Base-by-base conservation (phyloP, 2,797 vertebrate genomes). In the Dendrocincla tyrannina region DNA sequence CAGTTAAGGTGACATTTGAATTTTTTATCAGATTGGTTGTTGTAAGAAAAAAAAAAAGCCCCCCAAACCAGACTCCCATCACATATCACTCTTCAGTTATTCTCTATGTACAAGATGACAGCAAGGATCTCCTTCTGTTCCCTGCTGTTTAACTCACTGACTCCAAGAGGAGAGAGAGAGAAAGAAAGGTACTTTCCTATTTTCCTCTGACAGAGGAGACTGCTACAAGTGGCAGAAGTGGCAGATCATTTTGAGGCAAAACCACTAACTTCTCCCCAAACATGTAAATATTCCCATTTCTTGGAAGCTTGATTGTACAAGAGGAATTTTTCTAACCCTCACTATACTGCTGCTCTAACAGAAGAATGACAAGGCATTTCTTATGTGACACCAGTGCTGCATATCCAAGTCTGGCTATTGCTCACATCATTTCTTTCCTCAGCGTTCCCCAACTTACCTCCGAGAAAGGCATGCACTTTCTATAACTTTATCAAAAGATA, bases 311-410 rank as follows among this genome's bases (percentile, higher is more conserved):
- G 47, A 41, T 0, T 28, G 27, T 72, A 33, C 11, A 76, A 73
- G 27, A 70, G 13, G 25, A 39, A 14, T 60, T 74, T 49, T 64
- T 47, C 39, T 6, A 68, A 62, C 7, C 70, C 59, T 72, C 32
- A 20, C 27, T 44, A 30, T 84, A 46, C 28, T 28, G 13, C 30
- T 83, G 41, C 58, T 49, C 17, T 35, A 73, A 39, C 1, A 53
- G 41, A 56, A 59, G 23, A 58, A 46, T 3, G 10, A 63, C 32
- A 67, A 50, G 27, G 22, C 15, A 27, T 30, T 88, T 77, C 55
- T 52, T 24, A 41, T 0, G 1, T 0, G 9, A 67, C 70, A 41
- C 15, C 14, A 59, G 24, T 5, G 13, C 10, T 32, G 5, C 18
- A 1, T 7, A 35, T 6, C 33, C 13, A 6, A 44, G n/a, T 11